phyloP scores from a whole-genome alignment of 2,113 vertebrate genomes.

The Rhinopithecus roxellana region DNA sequence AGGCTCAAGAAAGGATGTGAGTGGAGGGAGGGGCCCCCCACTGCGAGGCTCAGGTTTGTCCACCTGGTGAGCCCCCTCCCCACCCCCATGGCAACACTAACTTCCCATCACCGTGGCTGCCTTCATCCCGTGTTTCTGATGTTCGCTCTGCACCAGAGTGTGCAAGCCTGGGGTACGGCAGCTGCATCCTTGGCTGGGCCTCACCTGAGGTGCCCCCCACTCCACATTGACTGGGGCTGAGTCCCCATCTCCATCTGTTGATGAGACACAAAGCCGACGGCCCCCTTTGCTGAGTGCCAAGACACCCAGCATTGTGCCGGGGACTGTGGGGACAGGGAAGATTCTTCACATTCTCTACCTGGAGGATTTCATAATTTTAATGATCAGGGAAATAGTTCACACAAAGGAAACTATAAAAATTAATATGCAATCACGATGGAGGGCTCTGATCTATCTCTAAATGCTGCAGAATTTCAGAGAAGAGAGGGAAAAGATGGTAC shows the following conservation, averaged over 20 bases:
- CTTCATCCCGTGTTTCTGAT: not conserved
- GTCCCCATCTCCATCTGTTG: too few relatives aligned
- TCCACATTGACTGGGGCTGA: too few relatives aligned
- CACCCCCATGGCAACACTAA: too few relatives aligned
- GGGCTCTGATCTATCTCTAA: not conserved
- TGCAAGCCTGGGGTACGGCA: not conserved
- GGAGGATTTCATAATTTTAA: not conserved
- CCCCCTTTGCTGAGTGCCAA: not conserved
- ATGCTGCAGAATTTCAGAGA: not conserved
- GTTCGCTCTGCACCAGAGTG: not conserved
- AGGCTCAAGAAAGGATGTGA: not conserved
- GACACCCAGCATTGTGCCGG: not conserved
- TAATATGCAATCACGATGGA: not conserved
- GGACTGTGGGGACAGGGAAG: accelerated
- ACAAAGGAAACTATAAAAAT: not conserved
- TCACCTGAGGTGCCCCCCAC: too few relatives aligned
- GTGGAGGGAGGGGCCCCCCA: not conserved
- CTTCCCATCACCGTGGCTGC: not conserved
- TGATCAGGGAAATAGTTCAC: not conserved
- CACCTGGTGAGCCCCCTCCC: not conserved
- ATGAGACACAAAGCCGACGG: not conserved
- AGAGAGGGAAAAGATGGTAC: not conserved
- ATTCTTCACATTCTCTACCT: accelerated
- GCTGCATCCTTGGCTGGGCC: not conserved
- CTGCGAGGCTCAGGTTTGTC: not conserved